phyloP scores from a whole-genome alignment of 2,888 invertebrate species.

The Nomada fabriciana region DNA sequence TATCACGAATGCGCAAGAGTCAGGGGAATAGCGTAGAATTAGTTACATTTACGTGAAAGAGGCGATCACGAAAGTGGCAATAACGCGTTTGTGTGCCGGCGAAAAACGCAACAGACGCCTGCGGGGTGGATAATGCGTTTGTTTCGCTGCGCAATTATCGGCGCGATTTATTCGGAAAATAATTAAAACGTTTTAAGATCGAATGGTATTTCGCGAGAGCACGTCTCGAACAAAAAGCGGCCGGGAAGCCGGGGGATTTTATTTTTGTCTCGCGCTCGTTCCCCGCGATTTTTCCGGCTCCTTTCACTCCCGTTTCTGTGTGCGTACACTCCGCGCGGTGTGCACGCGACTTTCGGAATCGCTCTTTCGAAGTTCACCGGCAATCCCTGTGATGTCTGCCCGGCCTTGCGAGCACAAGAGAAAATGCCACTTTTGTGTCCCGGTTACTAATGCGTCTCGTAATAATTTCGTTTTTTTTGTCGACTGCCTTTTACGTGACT shows the following conservation, averaged over 20 bases:
- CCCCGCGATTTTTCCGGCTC: constrained; percentile 18
- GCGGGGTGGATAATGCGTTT: neutral
- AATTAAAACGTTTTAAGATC: constrained; percentile 41
- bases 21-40: constrained; percentile 15
- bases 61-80: constrained; percentile 25
- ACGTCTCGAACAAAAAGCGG: constrained; percentile 28
- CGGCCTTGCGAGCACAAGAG: constrained; percentile 66
- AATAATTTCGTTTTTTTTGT: constrained; percentile 67
- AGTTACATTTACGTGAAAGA: constrained; percentile 32
- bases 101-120: neutral
- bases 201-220: constrained; percentile 22
- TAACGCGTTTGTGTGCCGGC: neutral
- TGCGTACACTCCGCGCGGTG: neutral
- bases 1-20: neutral
- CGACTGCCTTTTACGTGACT: constrained; percentile 52
- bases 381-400: constrained; percentile 74
- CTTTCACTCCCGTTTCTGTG: neutral
- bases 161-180: constrained; percentile 13
- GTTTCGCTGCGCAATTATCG: constrained; percentile 38
- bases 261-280: constrained; percentile 16
- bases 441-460: constrained; percentile 70
- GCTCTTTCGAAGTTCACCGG: constrained; percentile 74
- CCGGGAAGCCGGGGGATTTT: neutral
- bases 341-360: constrained; percentile 62
- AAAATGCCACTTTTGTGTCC: constrained; percentile 75